phyloP scores from a whole-genome alignment of 2,888 invertebrate species.

The Morpho helenor region DNA sequence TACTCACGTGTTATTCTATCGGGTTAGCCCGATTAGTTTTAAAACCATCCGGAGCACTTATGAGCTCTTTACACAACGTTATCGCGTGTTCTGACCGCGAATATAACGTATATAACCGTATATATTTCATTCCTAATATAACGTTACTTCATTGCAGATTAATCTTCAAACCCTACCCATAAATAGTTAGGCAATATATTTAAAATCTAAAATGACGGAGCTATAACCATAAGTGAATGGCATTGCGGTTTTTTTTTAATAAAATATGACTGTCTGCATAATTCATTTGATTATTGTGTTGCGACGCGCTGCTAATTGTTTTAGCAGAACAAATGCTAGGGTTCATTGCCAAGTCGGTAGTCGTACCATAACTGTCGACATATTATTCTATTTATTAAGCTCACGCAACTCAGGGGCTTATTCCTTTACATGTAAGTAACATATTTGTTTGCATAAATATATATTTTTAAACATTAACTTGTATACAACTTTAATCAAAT shows the following conservation, averaged over 20 bases:
- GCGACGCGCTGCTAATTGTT: conserved; percentile 67
- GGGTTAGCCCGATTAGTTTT: too few species aligned
- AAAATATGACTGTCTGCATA: conserved; percentile 8
- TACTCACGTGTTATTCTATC: too few species aligned
- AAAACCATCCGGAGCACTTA: too few species aligned
- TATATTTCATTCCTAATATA: too few species aligned
- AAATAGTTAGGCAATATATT: too few species aligned
- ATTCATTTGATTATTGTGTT: conserved; percentile 40
- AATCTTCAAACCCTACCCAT: too few species aligned
- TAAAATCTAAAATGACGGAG: too few species aligned
- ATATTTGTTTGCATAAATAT: not conserved
- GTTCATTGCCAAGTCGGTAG: conserved; percentile 64
- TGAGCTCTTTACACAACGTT: too few species aligned
- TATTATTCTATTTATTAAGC: not conserved
- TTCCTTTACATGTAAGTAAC: conserved; percentile 1
- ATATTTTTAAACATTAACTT: conserved; percentile 1
- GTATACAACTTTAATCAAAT: conserved; percentile 15
- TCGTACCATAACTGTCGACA: conserved; percentile 9
- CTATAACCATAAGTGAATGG: not conserved
- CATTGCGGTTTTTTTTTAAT: conserved; percentile 2
- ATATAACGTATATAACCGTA: too few species aligned
- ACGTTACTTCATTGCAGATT: too few species aligned
- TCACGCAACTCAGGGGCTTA: conserved; percentile 1
- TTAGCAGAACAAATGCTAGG: conserved; percentile 69
- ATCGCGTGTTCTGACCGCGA: too few species aligned